phyloP scores from a whole-genome alignment of 1,140 invertebrate species.

The Megathymus violae region DNA sequence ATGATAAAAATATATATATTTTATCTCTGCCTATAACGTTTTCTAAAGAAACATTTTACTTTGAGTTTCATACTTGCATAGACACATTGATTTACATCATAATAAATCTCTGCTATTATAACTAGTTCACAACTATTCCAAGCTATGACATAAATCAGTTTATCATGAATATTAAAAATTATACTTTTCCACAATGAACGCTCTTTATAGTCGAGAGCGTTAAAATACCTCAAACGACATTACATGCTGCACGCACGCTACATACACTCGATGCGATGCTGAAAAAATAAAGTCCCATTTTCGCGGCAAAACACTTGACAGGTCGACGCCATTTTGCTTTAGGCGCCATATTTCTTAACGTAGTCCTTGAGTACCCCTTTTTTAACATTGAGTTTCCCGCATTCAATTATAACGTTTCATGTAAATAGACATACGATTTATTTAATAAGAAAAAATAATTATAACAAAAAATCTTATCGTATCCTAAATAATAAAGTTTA shows the following conservation, averaged over 20 bases:
- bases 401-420: constrained; percentile 20
- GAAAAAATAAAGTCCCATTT: constrained; percentile 13
- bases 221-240: no score
- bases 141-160: no score
- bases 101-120: no score
- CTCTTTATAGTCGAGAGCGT: not conserved
- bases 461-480: no score
- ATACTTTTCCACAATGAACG: not conserved
- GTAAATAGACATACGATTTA: constrained; percentile 13
- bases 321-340: constrained; percentile 28
- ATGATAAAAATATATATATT: no score
- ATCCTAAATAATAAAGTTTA: no score
- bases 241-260: not conserved
- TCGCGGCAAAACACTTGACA: constrained; percentile 29
- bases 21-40: no score
- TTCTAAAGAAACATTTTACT: no score
- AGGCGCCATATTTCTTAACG: constrained; percentile 30
- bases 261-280: constrained; percentile 11
- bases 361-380: constrained; percentile 18
- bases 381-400: constrained; percentile 6
- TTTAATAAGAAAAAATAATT: constrained; percentile 1
- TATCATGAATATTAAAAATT: not conserved
- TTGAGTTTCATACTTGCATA: no score
- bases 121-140: no score
- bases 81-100: no score